Evolutionary conservation across 2,113 vertebrate species (phyloP).

Genomic region (Urocynchramus pylzowi): DNA sequence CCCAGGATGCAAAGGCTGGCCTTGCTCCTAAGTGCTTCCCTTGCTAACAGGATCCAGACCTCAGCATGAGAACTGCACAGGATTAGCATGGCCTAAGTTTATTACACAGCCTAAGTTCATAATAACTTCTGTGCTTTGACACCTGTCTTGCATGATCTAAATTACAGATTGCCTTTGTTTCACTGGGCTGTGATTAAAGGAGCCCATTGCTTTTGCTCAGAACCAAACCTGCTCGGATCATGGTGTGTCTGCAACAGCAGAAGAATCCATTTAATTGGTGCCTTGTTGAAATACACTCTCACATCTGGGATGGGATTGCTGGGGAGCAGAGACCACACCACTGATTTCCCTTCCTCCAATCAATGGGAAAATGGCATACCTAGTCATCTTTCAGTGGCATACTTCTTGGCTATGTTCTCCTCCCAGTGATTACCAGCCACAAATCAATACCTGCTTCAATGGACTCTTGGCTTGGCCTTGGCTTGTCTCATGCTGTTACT

Average conservation of each 20-base stretch:
- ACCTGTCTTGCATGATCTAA: not conserved
- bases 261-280: not conserved
- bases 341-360: not conserved
- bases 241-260: not conserved
- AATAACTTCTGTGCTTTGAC: not conserved
- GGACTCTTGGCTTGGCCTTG: not conserved
- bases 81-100: not conserved
- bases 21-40: not conserved
- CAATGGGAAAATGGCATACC: not conserved
- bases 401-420: not conserved
- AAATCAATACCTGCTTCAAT: not conserved
- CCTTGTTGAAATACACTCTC: not conserved
- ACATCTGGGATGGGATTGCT: not conserved
- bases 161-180: not conserved
- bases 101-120: not conserved
- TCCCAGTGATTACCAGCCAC: not conserved
- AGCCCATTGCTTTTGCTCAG: not conserved
- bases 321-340: not conserved
- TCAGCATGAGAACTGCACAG: not conserved
- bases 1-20: not conserved
- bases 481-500: not conserved
- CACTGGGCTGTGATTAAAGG: not conserved
- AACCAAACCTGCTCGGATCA: not conserved
- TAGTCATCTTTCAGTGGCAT: not conserved
- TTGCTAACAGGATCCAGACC: not conserved